Conservation (phyloP, 1,140 invertebrate species). For the Parasteatoda tepidariorum region DNA sequence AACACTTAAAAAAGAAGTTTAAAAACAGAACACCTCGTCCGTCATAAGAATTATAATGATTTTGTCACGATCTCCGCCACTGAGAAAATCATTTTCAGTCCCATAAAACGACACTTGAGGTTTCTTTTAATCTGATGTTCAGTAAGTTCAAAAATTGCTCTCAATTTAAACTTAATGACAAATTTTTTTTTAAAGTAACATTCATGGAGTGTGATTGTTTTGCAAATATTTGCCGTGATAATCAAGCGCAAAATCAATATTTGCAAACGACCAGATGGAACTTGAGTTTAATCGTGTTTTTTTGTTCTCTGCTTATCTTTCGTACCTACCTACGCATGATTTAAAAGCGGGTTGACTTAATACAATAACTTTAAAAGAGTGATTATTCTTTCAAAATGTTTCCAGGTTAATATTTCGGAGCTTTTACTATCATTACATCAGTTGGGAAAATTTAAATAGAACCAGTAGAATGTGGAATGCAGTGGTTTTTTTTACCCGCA, state of each 20-base stretch:
- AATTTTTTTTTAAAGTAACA: not conserved
- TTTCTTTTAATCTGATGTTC: not conserved
- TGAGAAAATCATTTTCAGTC: not conserved
- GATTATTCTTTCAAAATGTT: not conserved
- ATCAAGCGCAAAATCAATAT: not conserved
- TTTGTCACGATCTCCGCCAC: not conserved
- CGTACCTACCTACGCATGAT: not conserved
- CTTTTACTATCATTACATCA: no score
- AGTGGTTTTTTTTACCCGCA: no score
- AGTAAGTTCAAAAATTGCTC: not conserved
- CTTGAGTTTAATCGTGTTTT: not conserved
- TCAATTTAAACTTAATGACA: not conserved
- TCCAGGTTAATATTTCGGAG: no score
- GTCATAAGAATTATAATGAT: not conserved
- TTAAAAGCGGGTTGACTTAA: not conserved
- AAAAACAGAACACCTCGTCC: not conserved
- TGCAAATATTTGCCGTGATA: constrained; percentile 16
- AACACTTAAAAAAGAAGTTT: constrained; percentile 21
- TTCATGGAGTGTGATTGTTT: not conserved
- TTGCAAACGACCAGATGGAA: not conserved
- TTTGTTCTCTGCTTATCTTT: not conserved
- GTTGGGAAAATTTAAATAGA: no score
- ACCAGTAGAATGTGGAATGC: no score
- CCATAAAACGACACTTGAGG: not conserved
- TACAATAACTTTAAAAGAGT: not conserved